A percentile compares a stretch with the other conserved stretches of the same genome.
phyloP scores from a whole-genome alignment of 2,888 invertebrate species.

The Parascotia fuliginaria region DNA sequence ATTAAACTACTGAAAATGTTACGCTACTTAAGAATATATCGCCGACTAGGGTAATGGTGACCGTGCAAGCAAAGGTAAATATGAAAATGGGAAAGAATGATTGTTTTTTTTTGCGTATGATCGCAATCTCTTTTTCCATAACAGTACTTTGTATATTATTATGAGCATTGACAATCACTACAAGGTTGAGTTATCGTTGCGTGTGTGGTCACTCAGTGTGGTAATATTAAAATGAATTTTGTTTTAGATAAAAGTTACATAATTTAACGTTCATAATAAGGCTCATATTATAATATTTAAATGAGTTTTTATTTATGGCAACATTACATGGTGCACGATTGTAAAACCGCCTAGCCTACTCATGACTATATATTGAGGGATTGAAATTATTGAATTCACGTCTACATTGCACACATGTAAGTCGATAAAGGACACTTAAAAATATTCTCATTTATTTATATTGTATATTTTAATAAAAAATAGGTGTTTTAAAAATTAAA shows the following conservation, averaged over 20 bases:
- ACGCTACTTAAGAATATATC: no score
- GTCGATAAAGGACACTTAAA: background rate
- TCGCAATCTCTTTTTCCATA: no score
- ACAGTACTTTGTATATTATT: no score
- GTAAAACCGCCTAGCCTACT: background rate
- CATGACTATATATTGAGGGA: background rate
- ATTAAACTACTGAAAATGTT: background rate
- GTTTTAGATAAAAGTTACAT: slow-evolving; percentile 21
- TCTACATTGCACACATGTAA: background rate
- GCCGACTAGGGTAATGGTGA: no score
- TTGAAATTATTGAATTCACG: background rate
- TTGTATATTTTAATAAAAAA: background rate
- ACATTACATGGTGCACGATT: background rate
- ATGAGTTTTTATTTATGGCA: background rate
- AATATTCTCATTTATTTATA: background rate
- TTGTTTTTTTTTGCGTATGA: no score
- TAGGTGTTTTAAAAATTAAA: slow-evolving; percentile 5
- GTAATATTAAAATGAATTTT: no score
- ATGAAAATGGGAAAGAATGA: no score
- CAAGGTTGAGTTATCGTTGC: no score
- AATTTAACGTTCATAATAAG: background rate
- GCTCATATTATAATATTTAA: background rate
- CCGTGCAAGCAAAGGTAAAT: no score
- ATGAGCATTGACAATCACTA: background rate
- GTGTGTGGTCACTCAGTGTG: no score